Percentiles rank a stretch among this genome's conserved stretches.
Evolutionary conservation across 2,113 vertebrate species (phyloP).

Genomic region (Lophius piscatorius): DNA sequence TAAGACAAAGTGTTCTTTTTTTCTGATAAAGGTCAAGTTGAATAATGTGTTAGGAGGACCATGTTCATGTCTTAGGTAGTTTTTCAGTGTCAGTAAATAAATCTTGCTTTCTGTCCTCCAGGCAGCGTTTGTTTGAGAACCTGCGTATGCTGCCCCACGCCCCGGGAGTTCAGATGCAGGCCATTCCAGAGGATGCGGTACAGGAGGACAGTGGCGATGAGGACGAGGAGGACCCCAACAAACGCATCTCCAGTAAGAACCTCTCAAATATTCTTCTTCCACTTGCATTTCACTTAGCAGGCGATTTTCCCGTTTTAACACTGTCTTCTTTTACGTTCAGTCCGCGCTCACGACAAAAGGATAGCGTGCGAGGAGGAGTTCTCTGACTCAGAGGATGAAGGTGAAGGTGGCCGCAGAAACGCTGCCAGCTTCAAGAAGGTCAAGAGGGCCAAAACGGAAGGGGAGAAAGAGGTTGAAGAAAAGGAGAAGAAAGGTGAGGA

Average conservation of each 20-base stretch:
- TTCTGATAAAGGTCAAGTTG: too few species aligned
- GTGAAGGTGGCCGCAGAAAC: conserved; percentile 89
- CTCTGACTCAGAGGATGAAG: conserved; percentile 96
- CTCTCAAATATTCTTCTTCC: too few species aligned
- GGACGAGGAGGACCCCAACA: conserved; percentile 95
- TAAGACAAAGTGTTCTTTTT: too few species aligned
- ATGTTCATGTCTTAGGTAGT: background rate
- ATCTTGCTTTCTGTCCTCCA: conserved; percentile 9
- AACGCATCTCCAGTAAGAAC: conserved; percentile 91
- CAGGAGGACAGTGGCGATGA: conserved; percentile 97
- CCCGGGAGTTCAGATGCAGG: conserved; percentile 85
- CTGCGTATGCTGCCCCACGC: conserved; percentile 77
- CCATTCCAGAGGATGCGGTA: conserved; percentile 93
- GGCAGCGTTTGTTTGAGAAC: conserved; percentile 77
- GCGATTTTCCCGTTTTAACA: too few species aligned
- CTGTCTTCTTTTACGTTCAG: conserved; percentile 63
- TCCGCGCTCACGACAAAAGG: conserved; percentile 95
- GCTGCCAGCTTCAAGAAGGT: conserved; percentile 92
- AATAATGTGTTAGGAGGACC: background rate
- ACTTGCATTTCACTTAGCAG: too few species aligned
- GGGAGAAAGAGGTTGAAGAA: conserved; percentile 95
- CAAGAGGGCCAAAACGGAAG: conserved; percentile 93
- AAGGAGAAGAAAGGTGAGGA: conserved; percentile 90
- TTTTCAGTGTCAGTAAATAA: background rate
- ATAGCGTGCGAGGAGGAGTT: conserved; percentile 98